These are phyloP conservation scores for Puma concolor DNA, from an alignment of 2,113 vertebrate genomes.

Conservation along the genomic window DNA sequence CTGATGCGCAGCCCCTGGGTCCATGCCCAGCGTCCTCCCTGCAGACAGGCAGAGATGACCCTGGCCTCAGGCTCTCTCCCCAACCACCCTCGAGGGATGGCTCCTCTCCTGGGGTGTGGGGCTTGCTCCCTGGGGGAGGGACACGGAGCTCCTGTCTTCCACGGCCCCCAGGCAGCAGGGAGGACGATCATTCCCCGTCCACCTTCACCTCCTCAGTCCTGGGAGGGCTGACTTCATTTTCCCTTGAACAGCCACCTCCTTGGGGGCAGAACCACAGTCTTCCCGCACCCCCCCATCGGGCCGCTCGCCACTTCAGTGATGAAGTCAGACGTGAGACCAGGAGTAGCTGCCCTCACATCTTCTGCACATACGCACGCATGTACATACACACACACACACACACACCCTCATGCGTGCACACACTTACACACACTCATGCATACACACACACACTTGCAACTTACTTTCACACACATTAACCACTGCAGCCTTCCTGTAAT, in stretches of 20 bases:
- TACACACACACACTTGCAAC: too few species aligned
- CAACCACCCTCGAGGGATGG: background rate
- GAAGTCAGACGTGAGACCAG: accelerated
- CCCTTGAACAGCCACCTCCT: background rate
- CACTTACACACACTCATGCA: background rate
- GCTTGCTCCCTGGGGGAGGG: background rate
- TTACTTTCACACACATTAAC: background rate
- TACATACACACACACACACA: too few species aligned
- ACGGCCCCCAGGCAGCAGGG: background rate
- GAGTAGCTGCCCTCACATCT: too few species aligned
- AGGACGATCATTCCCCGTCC: background rate
- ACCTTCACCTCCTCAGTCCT: background rate
- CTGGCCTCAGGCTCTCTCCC: background rate
- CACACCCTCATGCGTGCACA: too few species aligned
- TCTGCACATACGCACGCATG: too few species aligned
- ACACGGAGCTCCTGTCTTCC: background rate
- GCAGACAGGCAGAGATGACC: background rate
- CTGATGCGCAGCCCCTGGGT: background rate
- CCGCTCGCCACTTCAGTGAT: background rate
- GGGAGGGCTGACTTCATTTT: background rate
- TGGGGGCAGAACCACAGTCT: background rate
- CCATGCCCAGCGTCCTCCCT: too few species aligned
- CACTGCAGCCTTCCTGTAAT: background rate
- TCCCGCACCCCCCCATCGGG: background rate
- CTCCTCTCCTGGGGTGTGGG: background rate